A percentile compares a stretch with the other conserved stretches of the same genome.
These are phyloP conservation scores for Siphlonurus alternatus DNA, from an alignment of 2,888 invertebrate genomes.

Conservation along the genomic window DNA sequence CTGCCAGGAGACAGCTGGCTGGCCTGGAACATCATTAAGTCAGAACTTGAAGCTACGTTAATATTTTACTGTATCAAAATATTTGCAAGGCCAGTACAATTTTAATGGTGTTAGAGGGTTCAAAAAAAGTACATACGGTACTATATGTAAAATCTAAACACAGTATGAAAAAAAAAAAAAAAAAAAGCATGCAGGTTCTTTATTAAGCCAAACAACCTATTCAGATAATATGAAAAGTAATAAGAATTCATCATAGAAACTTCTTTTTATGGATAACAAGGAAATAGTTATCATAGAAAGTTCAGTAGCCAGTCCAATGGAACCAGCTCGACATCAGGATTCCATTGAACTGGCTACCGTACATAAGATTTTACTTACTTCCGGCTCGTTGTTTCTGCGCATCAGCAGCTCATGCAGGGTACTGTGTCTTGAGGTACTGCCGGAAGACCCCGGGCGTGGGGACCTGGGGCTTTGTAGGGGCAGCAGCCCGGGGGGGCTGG, in stretches of 20 bases:
- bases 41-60: no score
- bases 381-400: slow-evolving; percentile 45
- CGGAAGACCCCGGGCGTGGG: slow-evolving; percentile 39
- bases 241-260: background rate
- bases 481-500: background rate
- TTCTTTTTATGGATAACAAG: no score
- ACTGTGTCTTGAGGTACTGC: slow-evolving; percentile 30
- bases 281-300: no score
- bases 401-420: slow-evolving; percentile 50
- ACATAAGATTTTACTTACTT: no score
- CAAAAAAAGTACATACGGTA: background rate
- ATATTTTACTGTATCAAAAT: no score
- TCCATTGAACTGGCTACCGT: no score
- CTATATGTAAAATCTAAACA: background rate
- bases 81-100: no score
- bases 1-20: slow-evolving; percentile 9
- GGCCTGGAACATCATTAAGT: no score
- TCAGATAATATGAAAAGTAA: background rate
- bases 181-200: background rate
- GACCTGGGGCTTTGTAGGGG: slow-evolving; percentile 4
- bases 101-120: no score
- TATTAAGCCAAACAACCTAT: background rate
- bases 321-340: no score
- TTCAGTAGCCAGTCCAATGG: no score
- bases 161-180: background rate